phyloP scores from a whole-genome alignment of 2,113 vertebrate species.

The Solea senegalensis region DNA sequence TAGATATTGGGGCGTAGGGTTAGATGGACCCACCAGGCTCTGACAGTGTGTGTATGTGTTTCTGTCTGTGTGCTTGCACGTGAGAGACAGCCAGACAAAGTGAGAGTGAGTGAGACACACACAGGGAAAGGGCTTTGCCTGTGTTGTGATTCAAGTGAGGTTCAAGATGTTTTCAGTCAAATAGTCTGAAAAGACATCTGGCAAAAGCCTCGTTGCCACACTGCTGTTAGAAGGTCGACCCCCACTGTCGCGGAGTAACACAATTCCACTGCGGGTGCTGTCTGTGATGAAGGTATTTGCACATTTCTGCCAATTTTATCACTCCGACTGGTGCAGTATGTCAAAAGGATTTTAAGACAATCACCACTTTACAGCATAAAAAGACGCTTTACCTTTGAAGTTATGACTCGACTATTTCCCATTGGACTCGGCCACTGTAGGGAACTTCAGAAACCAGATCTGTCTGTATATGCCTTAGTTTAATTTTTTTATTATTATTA shows the following conservation, averaged over 20 bases:
- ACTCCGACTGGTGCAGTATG: not conserved
- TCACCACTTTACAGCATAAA: not conserved
- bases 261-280: not conserved
- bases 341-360: not conserved
- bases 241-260: constrained; percentile 10
- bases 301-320: constrained; percentile 3
- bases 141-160: constrained; percentile 43
- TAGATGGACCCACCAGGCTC: constrained; percentile 52
- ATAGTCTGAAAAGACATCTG: constrained; percentile 57
- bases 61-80: constrained; percentile 20
- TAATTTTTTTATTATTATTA: no score
- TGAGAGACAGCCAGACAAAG: constrained; percentile 1
- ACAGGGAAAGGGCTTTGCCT: not conserved
- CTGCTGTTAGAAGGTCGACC: constrained; percentile 19
- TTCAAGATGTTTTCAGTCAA: constrained; percentile 56
- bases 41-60: constrained; percentile 21
- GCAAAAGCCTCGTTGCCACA: constrained; percentile 16
- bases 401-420: not conserved
- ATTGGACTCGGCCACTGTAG: no score
- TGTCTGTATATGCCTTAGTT: no score
- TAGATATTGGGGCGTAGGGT: constrained; percentile 57
- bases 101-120: not conserved
- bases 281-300: constrained; percentile 24
- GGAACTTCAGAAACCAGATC: no score
- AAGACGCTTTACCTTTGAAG: not conserved